These are phyloP conservation scores for Etheostoma perlongum DNA, from an alignment of 2,797 vertebrate species.

Conservation along the genomic window DNA sequence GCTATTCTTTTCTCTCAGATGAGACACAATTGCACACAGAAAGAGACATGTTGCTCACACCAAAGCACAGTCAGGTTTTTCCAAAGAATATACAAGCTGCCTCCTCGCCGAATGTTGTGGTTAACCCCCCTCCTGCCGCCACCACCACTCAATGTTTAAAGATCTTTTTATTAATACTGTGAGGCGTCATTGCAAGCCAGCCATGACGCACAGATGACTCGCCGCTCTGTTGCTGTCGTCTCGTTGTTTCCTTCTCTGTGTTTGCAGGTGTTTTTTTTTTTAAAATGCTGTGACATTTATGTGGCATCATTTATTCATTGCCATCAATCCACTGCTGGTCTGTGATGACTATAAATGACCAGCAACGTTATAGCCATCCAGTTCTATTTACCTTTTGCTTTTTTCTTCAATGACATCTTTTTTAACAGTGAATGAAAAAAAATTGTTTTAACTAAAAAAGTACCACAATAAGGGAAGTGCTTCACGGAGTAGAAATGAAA, in stretches of 20 bases:
- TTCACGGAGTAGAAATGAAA: not conserved
- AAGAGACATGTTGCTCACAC: slow-evolving; percentile 38
- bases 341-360: slow-evolving; percentile 34
- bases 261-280: slow-evolving; percentile 44
- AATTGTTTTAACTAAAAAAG: not conserved
- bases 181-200: slow-evolving; percentile 5
- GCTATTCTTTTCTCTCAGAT: slow-evolving; percentile 32
- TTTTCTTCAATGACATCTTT: slow-evolving; percentile 40
- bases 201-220: slow-evolving; percentile 1
- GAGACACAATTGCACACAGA: slow-evolving; percentile 20
- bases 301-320: slow-evolving; percentile 32
- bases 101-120: slow-evolving; percentile 14
- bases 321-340: slow-evolving; percentile 33
- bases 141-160: not conserved
- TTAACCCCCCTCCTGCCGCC: not conserved
- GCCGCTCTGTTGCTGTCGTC: not conserved
- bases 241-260: slow-evolving; percentile 17
- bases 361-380: not conserved
- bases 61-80: slow-evolving; percentile 29
- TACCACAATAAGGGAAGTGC: slow-evolving; percentile 1
- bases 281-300: slow-evolving; percentile 53
- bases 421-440: not conserved
- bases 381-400: slow-evolving; percentile 41
- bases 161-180: slow-evolving; percentile 42
- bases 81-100: slow-evolving; percentile 29